phyloP scores from a whole-genome alignment of 2,797 vertebrate species.

The Sternarchorhynchus goeldii region DNA sequence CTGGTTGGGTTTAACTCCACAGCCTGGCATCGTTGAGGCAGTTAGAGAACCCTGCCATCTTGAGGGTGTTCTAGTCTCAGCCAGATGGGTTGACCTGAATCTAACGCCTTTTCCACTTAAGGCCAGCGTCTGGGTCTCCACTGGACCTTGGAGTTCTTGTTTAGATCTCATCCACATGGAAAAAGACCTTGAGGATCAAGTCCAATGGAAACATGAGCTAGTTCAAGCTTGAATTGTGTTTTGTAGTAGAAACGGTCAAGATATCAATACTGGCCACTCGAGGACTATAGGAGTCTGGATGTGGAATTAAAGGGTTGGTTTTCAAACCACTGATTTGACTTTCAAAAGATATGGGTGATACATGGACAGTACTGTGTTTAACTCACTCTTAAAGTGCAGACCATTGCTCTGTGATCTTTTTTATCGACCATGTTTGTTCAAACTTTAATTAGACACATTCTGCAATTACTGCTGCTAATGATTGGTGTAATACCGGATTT shows the following conservation, averaged over 20 bases:
- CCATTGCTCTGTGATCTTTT: constrained; percentile 9
- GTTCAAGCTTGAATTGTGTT: constrained; percentile 15
- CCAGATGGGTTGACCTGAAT: constrained; percentile 15
- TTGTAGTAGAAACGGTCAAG: constrained; percentile 31
- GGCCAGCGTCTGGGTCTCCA: constrained; percentile 29
- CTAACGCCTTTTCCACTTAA: constrained; percentile 19
- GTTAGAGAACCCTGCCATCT: constrained; percentile 35
- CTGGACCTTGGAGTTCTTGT: constrained; percentile 58
- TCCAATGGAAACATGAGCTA: constrained; percentile 22
- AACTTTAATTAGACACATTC: neutral
- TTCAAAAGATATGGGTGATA: neutral
- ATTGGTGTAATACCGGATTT: neutral
- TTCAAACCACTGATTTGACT: constrained; percentile 10
- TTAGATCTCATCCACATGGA: constrained; percentile 32
- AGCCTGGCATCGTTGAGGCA: constrained; percentile 30
- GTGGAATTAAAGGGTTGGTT: constrained; percentile 25
- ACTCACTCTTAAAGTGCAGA: neutral
- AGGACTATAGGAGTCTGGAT: neutral
- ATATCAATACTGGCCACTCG: constrained; percentile 19
- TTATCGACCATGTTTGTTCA: neutral
- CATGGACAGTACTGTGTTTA: constrained; percentile 4
- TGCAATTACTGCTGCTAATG: neutral
- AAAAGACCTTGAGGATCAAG: constrained; percentile 25
- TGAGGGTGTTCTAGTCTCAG: constrained; percentile 21
- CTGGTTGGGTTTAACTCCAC: constrained; percentile 30